Percentiles rank a stretch among this genome's conserved stretches.
Conservation (phyloP, 2,797 vertebrate species). For the Sphaeramia orbicularis region DNA sequence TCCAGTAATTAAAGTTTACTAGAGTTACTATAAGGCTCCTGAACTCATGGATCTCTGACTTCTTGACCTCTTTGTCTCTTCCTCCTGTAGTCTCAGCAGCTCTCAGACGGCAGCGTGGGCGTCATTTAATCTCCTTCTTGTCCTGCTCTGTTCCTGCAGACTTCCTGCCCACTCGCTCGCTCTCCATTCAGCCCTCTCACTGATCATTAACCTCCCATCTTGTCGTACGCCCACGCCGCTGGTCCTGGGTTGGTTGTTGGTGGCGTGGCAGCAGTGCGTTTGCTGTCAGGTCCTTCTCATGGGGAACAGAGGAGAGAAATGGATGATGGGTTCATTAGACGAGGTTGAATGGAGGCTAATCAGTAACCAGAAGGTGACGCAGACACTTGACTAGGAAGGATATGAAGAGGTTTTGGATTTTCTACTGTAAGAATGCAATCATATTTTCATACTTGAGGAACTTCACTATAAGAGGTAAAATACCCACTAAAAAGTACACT, state of each 20-base stretch:
- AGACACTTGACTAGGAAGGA: slow-evolving; percentile 15
- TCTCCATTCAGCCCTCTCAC: slow-evolving; percentile 63
- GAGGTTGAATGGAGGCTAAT: slow-evolving; percentile 5
- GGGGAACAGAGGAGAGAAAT: slow-evolving; percentile 44
- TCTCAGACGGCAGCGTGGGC: slow-evolving; percentile 61
- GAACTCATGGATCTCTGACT: slow-evolving; percentile 10
- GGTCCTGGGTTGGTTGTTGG: slow-evolving; percentile 49
- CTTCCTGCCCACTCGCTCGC: slow-evolving; percentile 70
- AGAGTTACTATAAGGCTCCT: background rate
- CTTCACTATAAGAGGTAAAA: background rate
- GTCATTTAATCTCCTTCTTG: slow-evolving; percentile 72
- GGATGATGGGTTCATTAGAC: slow-evolving; percentile 48
- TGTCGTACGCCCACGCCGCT: slow-evolving; percentile 73
- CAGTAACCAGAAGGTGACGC: slow-evolving; percentile 15
- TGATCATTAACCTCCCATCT: slow-evolving; percentile 77
- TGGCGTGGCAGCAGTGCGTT: slow-evolving; percentile 31
- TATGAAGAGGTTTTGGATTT: background rate
- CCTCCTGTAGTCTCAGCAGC: slow-evolving; percentile 30
- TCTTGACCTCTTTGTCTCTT: slow-evolving; percentile 20
- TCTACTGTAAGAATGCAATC: background rate
- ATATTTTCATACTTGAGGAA: background rate
- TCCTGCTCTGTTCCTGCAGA: slow-evolving; percentile 64
- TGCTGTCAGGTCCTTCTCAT: slow-evolving; percentile 64
- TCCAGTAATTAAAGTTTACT: too few species aligned
- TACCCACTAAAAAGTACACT: background rate